These are phyloP conservation scores for Chydorus sphaericus DNA, from an alignment of 2,888 invertebrate species.

Conservation along the genomic window DNA sequence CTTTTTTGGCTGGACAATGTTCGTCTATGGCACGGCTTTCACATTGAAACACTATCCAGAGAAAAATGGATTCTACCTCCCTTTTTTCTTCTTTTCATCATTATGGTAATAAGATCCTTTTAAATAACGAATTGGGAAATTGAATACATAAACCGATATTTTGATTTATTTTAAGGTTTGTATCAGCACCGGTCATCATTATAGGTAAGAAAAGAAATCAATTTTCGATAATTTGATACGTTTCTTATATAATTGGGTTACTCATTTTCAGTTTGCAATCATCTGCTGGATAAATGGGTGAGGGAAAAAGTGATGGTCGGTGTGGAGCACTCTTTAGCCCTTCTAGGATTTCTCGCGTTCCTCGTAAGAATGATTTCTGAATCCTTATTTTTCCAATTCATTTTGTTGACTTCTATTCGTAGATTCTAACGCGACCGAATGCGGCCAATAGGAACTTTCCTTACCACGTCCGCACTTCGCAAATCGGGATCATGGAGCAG, in stretches of 20 bases:
- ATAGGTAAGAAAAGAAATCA: constrained; percentile 25
- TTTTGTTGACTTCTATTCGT: neutral
- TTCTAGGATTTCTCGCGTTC: constrained; percentile 53
- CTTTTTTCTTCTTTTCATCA: constrained; percentile 65
- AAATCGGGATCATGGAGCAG: constrained; percentile 38
- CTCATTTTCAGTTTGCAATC: constrained; percentile 46
- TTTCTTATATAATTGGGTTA: too few relatives aligned
- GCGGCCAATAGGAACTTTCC: constrained; percentile 80
- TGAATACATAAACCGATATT: neutral
- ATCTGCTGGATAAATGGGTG: constrained; percentile 65
- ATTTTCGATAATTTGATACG: neutral
- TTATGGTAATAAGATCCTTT: constrained; percentile 43
- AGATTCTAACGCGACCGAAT: constrained; percentile 64
- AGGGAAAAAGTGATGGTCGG: constrained; percentile 57
- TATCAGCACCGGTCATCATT: constrained; percentile 64
- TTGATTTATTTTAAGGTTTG: constrained; percentile 41
- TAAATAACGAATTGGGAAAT: neutral
- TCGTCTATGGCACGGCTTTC: constrained; percentile 48
- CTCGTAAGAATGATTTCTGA: constrained; percentile 33
- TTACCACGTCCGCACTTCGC: constrained; percentile 74
- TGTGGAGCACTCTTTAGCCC: constrained; percentile 46
- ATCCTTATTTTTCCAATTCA: constrained; percentile 12
- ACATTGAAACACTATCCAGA: constrained; percentile 71
- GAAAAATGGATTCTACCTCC: constrained; percentile 67
- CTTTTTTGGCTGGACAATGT: constrained; percentile 67